phyloP scores from a whole-genome alignment of 2,888 invertebrate genomes.

The Lissonota sp. region DNA sequence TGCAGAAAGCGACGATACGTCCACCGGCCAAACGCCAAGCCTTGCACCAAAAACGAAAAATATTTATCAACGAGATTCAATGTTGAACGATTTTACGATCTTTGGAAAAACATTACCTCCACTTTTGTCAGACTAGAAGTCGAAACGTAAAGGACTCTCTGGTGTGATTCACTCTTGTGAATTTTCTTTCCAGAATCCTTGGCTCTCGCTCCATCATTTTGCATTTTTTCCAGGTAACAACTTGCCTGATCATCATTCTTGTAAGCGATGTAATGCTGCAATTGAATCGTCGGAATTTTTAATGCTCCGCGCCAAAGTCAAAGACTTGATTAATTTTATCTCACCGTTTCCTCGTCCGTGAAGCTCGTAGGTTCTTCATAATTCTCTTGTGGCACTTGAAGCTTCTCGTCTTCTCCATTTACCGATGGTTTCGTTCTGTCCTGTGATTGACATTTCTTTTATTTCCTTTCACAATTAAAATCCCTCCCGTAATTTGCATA shows the following conservation, averaged over 20 bases:
- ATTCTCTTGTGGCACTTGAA: conserved; percentile 25
- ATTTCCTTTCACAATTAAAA: conserved; percentile 4
- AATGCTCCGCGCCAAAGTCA: background rate
- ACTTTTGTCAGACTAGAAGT: conserved; percentile 81
- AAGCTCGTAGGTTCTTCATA: conserved; percentile 70
- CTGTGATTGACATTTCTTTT: conserved; percentile 59
- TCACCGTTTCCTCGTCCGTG: conserved; percentile 78
- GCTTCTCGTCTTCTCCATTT: conserved; percentile 61
- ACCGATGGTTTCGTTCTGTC: conserved; percentile 76
- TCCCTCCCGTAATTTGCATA: background rate
- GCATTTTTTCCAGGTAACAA: conserved; percentile 84
- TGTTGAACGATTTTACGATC: conserved; percentile 16
- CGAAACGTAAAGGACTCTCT: conserved; percentile 77
- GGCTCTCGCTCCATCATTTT: conserved; percentile 36
- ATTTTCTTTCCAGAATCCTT: conserved; percentile 63
- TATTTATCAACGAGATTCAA: background rate
- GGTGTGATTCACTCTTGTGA: conserved; percentile 50
- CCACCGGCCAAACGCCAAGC: conserved; percentile 84
- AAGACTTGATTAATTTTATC: conserved; percentile 11
- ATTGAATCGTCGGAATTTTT: conserved; percentile 46
- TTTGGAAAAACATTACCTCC: conserved; percentile 79
- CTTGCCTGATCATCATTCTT: conserved; percentile 81
- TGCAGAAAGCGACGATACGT: conserved; percentile 84
- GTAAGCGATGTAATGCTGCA: conserved; percentile 83
- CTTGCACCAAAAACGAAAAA: conserved; percentile 72